Evolutionary conservation across 2,888 invertebrate genomes (phyloP), one percentile per base, ranked within the genome.

Genomic region (Neoaliturus tenellus): DNA sequence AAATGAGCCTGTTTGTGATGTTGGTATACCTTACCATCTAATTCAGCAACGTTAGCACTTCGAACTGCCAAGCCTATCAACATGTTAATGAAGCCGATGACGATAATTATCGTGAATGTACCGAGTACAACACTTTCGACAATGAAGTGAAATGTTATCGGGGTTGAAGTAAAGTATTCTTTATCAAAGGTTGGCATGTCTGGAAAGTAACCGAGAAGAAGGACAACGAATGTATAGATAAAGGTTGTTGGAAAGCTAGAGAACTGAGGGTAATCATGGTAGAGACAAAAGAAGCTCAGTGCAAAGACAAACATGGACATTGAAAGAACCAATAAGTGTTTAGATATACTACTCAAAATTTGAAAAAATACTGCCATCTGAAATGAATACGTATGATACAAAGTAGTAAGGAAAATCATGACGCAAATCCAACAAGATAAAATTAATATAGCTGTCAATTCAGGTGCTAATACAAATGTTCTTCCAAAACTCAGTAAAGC

Each of bases 281-380:
- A 81, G 14, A 81, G 14, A 31, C 81, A 81, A 67, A 81, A 81
- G 31, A 81, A 81, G 17, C 67, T 67, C 25, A 81, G 23, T 12
- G 81, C 31, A 44, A 81, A 81, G 12, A 69, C 62, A 44, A 81
- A 44, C 41, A 81, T 28, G 31, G 33, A 23, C 17, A 67, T 10
- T 12, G 69, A 0, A 8, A 81, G 69, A 20, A 81, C 81, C 0
- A 67, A 31, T n/a, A 81, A 41, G 6, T 81, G 81, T 62, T 81
- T 62, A 4, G 69, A 67, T 33, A 81, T 81, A 20, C 67, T 31
- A 14, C 31, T 25, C 44, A 81, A 31, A 6, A 81, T 25, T 31
- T 39, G 25, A 33, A 69, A 67, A 67, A 81, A 81, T 48, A 81
- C 69, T 3, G 81, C 39, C n/a, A 81, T 17, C 28, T 81, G 67